Evolutionary conservation across 2,113 vertebrate species (phyloP), one percentile per base, ranked within the genome.

Genomic region (Corythornis vintsioides): DNA sequence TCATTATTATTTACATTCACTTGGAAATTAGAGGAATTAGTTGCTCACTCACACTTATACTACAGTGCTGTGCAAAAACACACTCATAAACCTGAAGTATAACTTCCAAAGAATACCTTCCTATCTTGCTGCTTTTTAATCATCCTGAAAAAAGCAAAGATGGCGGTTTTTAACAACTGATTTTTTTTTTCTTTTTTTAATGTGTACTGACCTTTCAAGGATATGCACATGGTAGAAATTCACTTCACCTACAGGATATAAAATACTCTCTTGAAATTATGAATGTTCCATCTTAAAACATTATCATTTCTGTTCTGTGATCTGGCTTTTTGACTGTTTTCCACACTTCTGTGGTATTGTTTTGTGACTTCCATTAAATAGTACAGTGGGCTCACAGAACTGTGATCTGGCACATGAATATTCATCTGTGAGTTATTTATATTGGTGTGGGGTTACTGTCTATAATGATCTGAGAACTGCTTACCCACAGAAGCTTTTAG

Each of bases 341-440:
- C 31, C 13, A 73, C 9, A 56, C 7, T n/a, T 79, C 3, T 0
- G 0, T 67, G n/a, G 4, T 10, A 87, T 12, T 67, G 4, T 72
- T 90, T 90, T 29, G 5, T 82, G 52, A 74, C 70, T 80, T 76
- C 33, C 26, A 70, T 60, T 86, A 64, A 59, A 81, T 52, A 9
- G 67, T 86, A 60, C 43, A 40, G 19, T 1, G 3, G 6, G 22
- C 53, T 67, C 19, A 69, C 13, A 43, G 55, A 72, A 50, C 15
- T 56, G 7, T 72, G n/a, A 79, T 25, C n/a, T 89, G 13, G 13
- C 3, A 81, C 61, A 40, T 42, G 29, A 93, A 42, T 75, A 93
- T 75, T 67, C 15, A 17, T 5, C 17, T 60, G 5, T 3, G 2
- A 78, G 10, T 48, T 64, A 60, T 53, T 48, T 86, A 9, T 78